phyloP scores from a whole-genome alignment of 2,797 vertebrate species.

The Telmatherina bonti region DNA sequence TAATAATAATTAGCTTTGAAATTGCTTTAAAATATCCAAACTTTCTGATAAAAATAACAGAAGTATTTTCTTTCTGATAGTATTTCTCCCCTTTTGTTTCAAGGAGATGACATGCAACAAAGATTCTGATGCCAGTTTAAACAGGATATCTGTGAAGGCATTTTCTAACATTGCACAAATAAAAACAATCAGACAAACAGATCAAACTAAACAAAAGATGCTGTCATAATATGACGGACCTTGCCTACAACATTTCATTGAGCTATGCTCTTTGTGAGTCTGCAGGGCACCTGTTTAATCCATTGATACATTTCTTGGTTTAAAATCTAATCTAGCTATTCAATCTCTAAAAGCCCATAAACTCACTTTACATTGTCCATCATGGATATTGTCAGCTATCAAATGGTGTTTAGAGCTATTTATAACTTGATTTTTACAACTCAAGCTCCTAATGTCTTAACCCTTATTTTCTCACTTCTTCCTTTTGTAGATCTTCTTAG shows the following conservation, averaged over 20 bases:
- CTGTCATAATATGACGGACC: neutral
- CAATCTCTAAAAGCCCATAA: neutral
- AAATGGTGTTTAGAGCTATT: neutral
- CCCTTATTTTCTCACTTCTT: slow-evolving; percentile 86
- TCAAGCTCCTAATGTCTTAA: neutral
- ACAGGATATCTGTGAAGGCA: neutral
- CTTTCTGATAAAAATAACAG: neutral
- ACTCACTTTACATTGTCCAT: neutral
- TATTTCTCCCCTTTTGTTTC: no score
- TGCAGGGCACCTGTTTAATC: neutral
- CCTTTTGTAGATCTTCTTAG: slow-evolving; percentile 92
- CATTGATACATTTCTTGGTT: neutral
- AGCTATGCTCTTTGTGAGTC: neutral
- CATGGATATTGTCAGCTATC: neutral
- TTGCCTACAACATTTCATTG: neutral
- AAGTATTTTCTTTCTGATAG: neutral
- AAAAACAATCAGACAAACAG: no score
- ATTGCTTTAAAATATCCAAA: neutral
- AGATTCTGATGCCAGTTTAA: neutral
- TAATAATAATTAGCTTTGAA: neutral
- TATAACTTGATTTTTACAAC: neutral
- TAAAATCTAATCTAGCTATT: neutral
- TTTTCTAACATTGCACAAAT: neutral
- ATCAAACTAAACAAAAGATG: neutral
- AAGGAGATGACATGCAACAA: neutral